Conservation (phyloP, 2,797 vertebrate species). For the Rhinatrema bivittatum region DNA sequence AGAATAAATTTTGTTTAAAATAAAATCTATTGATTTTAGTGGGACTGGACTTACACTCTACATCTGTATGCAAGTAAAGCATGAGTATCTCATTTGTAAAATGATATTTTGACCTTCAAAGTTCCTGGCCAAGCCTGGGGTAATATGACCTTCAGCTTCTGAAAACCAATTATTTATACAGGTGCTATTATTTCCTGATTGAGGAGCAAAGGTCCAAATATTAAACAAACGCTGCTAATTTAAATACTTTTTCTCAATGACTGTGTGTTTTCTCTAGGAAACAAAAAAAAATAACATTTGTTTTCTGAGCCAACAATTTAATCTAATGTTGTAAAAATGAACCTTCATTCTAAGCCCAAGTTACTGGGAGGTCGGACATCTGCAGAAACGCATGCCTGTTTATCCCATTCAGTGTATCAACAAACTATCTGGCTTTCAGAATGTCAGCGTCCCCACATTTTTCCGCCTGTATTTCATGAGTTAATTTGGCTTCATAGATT, state of each 20-base stretch:
- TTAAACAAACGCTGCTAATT: slow-evolving; percentile 33
- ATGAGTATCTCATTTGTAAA: slow-evolving; percentile 38
- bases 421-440: background rate
- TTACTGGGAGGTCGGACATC: background rate
- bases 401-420: background rate
- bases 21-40: too few species aligned
- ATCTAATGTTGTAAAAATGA: background rate
- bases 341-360: background rate
- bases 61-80: too few species aligned
- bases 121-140: slow-evolving; percentile 10
- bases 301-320: background rate
- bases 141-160: slow-evolving; percentile 40
- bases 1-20: too few species aligned
- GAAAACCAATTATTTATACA: slow-evolving; percentile 35
- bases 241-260: slow-evolving; percentile 27
- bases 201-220: slow-evolving; percentile 32
- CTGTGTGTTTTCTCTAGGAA: slow-evolving; percentile 2
- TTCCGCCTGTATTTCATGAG: background rate
- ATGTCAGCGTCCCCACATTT: background rate
- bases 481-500: background rate
- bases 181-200: slow-evolving; percentile 42
- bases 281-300: background rate
- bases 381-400: background rate
- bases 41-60: too few species aligned
- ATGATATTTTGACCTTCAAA: slow-evolving; percentile 36